Conservation (phyloP, 1,140 invertebrate species). For the Panulirus ornatus region DNA sequence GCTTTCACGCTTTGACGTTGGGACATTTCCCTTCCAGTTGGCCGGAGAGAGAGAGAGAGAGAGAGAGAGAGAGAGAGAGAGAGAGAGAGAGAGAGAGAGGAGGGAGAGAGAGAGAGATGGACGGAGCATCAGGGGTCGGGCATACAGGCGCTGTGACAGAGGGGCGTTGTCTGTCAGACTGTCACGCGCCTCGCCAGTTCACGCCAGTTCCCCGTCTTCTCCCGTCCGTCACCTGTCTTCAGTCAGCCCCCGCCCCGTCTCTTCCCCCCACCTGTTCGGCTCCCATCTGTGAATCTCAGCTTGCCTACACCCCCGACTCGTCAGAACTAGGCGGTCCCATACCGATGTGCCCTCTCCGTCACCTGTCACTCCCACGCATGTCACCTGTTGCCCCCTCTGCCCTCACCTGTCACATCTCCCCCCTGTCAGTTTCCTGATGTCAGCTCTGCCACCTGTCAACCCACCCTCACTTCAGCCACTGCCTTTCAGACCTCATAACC, state of each 20-base stretch:
- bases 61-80: neutral
- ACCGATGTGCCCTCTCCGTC: too few relatives aligned
- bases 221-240: neutral
- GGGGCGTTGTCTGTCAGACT: neutral
- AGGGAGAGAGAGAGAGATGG: neutral
- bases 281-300: neutral
- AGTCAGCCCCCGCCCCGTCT: neutral
- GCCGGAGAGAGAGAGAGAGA: neutral
- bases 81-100: neutral
- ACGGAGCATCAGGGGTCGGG: neutral
- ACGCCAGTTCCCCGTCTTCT: neutral
- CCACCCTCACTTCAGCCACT: too few relatives aligned
- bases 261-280: neutral
- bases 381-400: too few relatives aligned
- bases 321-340: neutral
- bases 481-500: too few relatives aligned
- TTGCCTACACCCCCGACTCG: neutral
- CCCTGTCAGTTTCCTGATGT: too few relatives aligned
- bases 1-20: conserved; percentile 18
- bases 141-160: neutral
- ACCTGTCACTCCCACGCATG: too few relatives aligned
- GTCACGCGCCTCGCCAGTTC: neutral
- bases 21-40: neutral
- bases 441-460: too few relatives aligned
- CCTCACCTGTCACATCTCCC: too few relatives aligned